Conservation (phyloP, 2,888 invertebrate genomes). For the Xestia ashworthii region DNA sequence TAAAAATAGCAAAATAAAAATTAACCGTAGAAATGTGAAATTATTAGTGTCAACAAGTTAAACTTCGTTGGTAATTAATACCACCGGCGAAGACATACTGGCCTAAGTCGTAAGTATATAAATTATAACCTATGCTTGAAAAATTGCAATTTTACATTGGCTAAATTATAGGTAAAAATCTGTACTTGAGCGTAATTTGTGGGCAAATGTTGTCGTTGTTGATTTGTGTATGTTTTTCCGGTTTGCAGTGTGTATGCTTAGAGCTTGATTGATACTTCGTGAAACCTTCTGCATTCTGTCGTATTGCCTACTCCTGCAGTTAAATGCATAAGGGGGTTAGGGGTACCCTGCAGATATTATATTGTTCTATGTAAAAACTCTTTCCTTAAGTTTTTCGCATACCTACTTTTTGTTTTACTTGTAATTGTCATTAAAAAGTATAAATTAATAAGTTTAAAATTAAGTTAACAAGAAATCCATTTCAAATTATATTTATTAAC, state of each 20-base stretch:
- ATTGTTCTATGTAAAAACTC: slow-evolving; percentile 15
- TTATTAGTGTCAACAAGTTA: slow-evolving; percentile 72
- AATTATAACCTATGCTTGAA: slow-evolving; percentile 69
- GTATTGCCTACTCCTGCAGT: slow-evolving; percentile 47
- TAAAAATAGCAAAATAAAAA: slow-evolving; percentile 70
- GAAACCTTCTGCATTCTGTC: slow-evolving; percentile 40
- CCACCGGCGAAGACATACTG: slow-evolving; percentile 75
- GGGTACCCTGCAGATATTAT: slow-evolving; percentile 13
- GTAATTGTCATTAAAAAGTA: neutral
- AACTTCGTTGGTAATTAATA: slow-evolving; percentile 71
- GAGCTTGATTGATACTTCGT: slow-evolving; percentile 58
- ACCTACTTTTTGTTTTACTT: neutral
- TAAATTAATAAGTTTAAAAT: neutral
- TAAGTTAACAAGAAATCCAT: neutral
- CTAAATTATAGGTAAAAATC: slow-evolving; percentile 52
- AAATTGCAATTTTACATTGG: slow-evolving; percentile 60
- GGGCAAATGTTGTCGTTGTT: slow-evolving; percentile 81
- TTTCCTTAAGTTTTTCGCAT: slow-evolving; percentile 27
- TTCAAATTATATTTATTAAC: neutral
- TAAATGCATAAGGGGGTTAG: neutral
- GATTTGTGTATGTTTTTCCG: slow-evolving; percentile 78
- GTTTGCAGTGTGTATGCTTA: slow-evolving; percentile 73
- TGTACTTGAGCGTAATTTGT: slow-evolving; percentile 64
- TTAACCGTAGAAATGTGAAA: slow-evolving; percentile 84
- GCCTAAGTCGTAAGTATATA: slow-evolving; percentile 82